These are phyloP conservation scores for Drosophila ezoana DNA, from an alignment of 2,888 invertebrate species.

Conservation along the genomic window DNA sequence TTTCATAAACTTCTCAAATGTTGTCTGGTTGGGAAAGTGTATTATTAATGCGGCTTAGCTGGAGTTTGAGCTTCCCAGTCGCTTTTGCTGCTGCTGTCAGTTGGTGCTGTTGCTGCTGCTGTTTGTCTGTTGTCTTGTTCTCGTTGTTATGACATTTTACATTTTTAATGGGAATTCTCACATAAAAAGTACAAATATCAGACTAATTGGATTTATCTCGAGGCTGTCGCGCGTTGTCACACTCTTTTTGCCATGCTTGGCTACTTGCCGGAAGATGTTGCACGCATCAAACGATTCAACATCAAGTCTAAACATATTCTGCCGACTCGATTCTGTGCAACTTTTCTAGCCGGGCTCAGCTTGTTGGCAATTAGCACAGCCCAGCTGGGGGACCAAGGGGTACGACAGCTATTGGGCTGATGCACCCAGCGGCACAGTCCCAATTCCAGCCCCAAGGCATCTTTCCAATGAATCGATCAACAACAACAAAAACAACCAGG, in stretches of 20 bases:
- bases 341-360: conserved; percentile 24
- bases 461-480: conserved; percentile 75
- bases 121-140: conserved; percentile 72
- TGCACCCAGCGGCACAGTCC: conserved; percentile 52
- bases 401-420: conserved; percentile 5
- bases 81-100: conserved; percentile 15
- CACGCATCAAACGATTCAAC: conserved; percentile 49
- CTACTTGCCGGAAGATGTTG: conserved; percentile 72
- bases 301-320: conserved; percentile 5
- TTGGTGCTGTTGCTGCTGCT: conserved; percentile 32
- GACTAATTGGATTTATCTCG: conserved; percentile 85
- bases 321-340: not conserved
- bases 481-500: conserved; percentile 22
- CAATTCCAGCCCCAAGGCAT: conserved; percentile 68
- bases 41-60: conserved; percentile 30
- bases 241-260: conserved; percentile 68
- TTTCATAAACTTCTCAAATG: not conserved
- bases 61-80: no score
- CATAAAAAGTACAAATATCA: conserved; percentile 85
- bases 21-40: conserved; percentile 26
- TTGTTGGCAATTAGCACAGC: conserved; percentile 65
- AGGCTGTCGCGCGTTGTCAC: conserved; percentile 79
- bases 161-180: conserved; percentile 83
- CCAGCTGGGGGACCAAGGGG: not conserved
- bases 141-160: conserved; percentile 79